Conservation (phyloP, 2,888 invertebrate genomes). For the Eremobia ochroleuca region DNA sequence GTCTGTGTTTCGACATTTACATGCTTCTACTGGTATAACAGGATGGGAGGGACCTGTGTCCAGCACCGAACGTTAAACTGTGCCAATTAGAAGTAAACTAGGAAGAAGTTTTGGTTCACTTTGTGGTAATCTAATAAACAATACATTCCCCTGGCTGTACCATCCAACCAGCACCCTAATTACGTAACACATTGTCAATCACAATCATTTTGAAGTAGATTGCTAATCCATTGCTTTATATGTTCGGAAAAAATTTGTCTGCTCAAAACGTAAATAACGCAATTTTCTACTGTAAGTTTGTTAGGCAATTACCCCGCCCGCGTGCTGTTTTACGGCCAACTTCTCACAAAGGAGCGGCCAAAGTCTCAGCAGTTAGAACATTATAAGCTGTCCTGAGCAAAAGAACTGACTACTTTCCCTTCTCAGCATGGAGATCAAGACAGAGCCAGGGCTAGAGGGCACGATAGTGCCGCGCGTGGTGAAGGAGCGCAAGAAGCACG, state of each 20-base stretch:
- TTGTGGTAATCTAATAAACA: not conserved
- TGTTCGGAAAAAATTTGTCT: not conserved
- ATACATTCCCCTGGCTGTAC: not conserved
- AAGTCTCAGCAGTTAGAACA: not conserved
- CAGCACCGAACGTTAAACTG: not conserved
- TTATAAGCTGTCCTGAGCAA: not conserved
- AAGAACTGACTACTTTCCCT: not conserved
- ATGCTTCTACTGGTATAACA: not conserved
- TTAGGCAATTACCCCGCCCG: not conserved
- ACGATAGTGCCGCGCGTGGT: slow-evolving; percentile 91
- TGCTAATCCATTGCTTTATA: not conserved
- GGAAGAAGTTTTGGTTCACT: not conserved
- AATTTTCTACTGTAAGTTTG: not conserved
- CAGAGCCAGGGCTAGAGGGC: slow-evolving; percentile 90
- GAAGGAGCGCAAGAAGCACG: slow-evolving; percentile 98
- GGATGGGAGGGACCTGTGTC: not conserved
- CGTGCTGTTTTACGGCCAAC: not conserved
- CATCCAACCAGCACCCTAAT: no score
- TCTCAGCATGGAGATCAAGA: slow-evolving; percentile 89
- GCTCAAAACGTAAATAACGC: not conserved
- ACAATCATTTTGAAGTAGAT: not conserved
- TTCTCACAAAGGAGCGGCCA: not conserved
- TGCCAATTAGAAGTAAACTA: not conserved
- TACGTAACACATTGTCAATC: no score
- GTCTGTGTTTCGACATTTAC: not conserved